A percentile compares a stretch with the other conserved stretches of the same genome.
phyloP scores from a whole-genome alignment of 2,888 invertebrate species.

The Lepas anatifera region DNA sequence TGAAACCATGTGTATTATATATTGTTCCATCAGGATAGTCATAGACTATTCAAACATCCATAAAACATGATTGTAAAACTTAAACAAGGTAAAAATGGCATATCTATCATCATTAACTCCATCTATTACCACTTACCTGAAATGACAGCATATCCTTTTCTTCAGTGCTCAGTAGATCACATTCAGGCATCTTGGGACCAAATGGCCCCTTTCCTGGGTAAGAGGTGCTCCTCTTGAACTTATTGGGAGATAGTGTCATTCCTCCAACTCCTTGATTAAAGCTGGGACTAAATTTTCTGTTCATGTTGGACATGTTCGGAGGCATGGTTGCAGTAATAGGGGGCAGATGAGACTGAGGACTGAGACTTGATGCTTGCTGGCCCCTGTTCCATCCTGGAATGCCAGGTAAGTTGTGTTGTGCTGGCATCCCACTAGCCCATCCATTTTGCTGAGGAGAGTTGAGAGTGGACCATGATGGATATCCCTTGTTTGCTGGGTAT shows the following conservation, averaged over 20 bases:
- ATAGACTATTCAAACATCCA: too few relatives aligned
- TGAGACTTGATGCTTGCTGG: not conserved
- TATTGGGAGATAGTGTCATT: not conserved
- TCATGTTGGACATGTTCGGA: not conserved
- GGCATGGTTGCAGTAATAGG: not conserved
- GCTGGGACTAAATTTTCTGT: not conserved
- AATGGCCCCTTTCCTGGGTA: not conserved
- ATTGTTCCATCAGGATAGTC: too few relatives aligned
- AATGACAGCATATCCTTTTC: not conserved
- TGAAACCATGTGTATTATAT: too few relatives aligned
- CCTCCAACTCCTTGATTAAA: not conserved
- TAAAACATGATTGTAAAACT: too few relatives aligned
- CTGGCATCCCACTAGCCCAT: not conserved
- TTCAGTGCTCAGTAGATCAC: not conserved
- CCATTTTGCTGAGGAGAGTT: not conserved
- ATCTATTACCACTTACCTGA: slow-evolving; percentile 10
- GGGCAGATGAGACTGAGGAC: not conserved
- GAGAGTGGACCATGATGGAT: not conserved
- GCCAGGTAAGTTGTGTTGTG: not conserved
- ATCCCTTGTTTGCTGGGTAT: not conserved
- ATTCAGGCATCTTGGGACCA: not conserved
- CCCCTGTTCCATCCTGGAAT: not conserved
- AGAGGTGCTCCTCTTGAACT: not conserved
- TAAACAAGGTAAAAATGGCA: too few relatives aligned
- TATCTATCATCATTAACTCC: too few relatives aligned